A percentile compares a stretch with the other conserved stretches of the same genome.
These are phyloP conservation scores for Tribolium freemani DNA, from an alignment of 2,888 invertebrate genomes.

Conservation along the genomic window DNA sequence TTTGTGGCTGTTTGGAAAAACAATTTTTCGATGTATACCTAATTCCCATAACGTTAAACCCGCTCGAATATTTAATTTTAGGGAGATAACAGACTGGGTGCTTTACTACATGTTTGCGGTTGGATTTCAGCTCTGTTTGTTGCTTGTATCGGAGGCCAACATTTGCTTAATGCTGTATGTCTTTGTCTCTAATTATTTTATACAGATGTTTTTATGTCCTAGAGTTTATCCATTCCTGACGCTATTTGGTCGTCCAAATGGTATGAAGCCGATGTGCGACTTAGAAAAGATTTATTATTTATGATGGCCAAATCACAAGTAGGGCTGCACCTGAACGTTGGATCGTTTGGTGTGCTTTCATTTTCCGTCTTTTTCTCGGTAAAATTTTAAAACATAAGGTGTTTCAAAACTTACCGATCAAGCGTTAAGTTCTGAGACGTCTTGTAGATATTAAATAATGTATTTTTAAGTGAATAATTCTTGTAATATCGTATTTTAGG, in stretches of 20 bases:
- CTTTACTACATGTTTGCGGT: constrained; percentile 1
- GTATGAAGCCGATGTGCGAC: constrained; percentile 8
- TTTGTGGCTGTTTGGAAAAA: constrained; percentile 27
- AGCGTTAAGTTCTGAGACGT: not conserved
- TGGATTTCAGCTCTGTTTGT: constrained; percentile 23
- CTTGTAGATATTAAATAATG: too few species aligned
- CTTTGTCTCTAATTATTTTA: not conserved
- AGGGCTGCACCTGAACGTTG: not conserved
- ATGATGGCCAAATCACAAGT: not conserved
- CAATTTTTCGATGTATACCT: constrained; percentile 22
- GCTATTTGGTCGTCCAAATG: constrained; percentile 22
- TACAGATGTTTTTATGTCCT: not conserved
- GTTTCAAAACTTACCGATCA: not conserved
- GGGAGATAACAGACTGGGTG: not conserved
- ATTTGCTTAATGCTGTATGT: constrained; percentile 24
- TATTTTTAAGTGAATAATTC: too few species aligned
- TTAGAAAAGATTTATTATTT: constrained; percentile 23
- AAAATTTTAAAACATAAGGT: not conserved
- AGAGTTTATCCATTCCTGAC: constrained; percentile 11
- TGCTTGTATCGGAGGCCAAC: constrained; percentile 28
- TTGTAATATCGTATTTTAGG: not conserved
- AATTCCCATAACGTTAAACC: too few species aligned
- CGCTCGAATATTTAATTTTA: not conserved
- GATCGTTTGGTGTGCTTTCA: constrained; percentile 4
- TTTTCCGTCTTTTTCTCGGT: constrained; percentile 10